Percentiles rank a stretch among this genome's conserved stretches.
phyloP scores from a whole-genome alignment of 2,113 vertebrate species.

The Salvelinus namaycush region DNA sequence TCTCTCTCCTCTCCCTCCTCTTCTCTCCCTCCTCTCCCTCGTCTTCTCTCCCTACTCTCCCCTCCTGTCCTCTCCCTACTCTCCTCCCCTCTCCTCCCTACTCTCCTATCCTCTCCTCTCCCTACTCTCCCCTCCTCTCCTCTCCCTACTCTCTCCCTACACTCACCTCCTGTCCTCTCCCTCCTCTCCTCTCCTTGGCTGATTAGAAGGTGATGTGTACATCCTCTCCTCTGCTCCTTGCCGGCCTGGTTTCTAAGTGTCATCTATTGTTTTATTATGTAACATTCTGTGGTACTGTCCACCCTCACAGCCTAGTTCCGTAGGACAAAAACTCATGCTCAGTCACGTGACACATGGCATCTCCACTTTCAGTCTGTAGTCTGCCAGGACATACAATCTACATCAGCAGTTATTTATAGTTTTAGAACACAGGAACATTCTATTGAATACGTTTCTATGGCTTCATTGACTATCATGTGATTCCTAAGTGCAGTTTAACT shows the following conservation, averaged over 20 bases:
- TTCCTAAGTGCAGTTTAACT: not conserved
- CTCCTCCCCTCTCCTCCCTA: no score
- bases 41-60: no score
- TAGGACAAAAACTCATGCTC: not conserved
- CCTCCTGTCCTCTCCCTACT: no score
- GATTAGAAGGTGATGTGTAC: not conserved
- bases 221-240: not conserved
- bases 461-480: not conserved
- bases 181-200: no score
- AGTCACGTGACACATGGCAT: not conserved
- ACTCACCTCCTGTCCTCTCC: no score
- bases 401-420: slow-evolving; percentile 1
- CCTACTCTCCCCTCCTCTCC: no score
- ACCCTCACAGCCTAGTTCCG: not conserved
- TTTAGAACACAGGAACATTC: not conserved
- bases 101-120: no score
- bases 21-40: no score
- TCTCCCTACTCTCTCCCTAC: no score
- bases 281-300: not conserved
- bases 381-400: not conserved
- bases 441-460: not conserved
- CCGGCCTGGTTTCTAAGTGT: not conserved
- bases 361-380: not conserved
- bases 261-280: not conserved
- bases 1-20: no score